Base-by-base conservation (phyloP, 2,888 invertebrate genomes). In the Nematopogon swammerdamellus region DNA sequence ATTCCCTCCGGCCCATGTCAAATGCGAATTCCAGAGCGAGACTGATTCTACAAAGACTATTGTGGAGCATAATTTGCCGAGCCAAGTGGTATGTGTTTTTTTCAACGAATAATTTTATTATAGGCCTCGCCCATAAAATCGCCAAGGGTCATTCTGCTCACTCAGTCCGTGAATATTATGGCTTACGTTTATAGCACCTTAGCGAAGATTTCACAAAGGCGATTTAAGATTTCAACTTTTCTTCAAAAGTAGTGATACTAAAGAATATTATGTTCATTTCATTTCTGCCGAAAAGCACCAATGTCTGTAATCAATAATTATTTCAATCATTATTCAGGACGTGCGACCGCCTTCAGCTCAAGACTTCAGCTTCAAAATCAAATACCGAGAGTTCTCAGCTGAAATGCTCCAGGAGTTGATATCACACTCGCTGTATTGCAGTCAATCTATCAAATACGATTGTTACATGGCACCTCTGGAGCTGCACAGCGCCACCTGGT, bases 401-500 rank as follows among this genome's bases (percentile, higher is more conserved):
- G 92, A 92, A 65, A 95, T 95, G 95, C 77, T 95, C 14, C 92
- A 94, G 64, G 93, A 93, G 60, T 73, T 95, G 52, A 91, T 95
- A 51, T 91, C 92, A 0, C 94, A 95, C 67, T 94, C 94, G 0
- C 75, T 94, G 46, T 91, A 91, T 65, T 95, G 95, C 60, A 89
- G 91, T 51, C 95, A 95, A 64, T 88, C 91, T 61, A 89, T 95
- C 51, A 92, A 91, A 61, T 95, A 94, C 61, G 94, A 95, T 60
- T 95, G 95, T 60, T 90, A 90, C 61, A 89, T 90, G 72, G 93
- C 94, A 1, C 93, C 93, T 1, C 67, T 95, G 54, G 92, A 92
- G 54, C 69, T 94, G 10, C 92, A 93, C 61, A 92, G 92, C 52
- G 88, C 91, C 2, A 92, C 94, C 0, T 94, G 94, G 93, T 93